phyloP scores from a whole-genome alignment of 1,140 invertebrate species.

The Macrosteles quadrilineatus region DNA sequence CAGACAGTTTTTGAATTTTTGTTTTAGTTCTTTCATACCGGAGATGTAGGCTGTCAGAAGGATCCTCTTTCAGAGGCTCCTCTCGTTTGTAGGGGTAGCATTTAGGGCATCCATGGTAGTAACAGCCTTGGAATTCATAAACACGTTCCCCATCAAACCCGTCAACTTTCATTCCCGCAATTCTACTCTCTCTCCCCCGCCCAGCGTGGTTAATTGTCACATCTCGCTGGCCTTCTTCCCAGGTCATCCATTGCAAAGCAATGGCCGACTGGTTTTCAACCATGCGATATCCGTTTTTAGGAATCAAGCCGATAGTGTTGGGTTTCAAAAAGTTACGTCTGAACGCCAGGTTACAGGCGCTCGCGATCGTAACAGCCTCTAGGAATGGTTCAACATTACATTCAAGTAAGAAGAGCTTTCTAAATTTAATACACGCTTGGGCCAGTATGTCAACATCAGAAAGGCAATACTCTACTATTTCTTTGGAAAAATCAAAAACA shows the following conservation, averaged over 20 bases:
- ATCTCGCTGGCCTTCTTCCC: background rate
- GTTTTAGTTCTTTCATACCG: slow-evolving; percentile 4
- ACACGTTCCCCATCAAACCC: too few species aligned
- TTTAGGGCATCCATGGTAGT: slow-evolving; percentile 8
- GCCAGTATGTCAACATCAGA: too few species aligned
- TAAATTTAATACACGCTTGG: slow-evolving; percentile 33
- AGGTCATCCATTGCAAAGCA: background rate
- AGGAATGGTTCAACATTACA: background rate
- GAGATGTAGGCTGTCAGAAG: background rate
- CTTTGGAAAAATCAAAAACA: slow-evolving; percentile 13
- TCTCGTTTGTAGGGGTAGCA: slow-evolving; percentile 27
- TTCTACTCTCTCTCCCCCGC: background rate
- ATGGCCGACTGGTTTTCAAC: slow-evolving; percentile 5
- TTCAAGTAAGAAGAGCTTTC: background rate
- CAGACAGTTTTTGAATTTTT: background rate
- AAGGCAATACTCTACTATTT: slow-evolving; percentile 27
- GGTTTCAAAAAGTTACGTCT: background rate
- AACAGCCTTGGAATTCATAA: background rate
- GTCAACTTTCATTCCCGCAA: background rate
- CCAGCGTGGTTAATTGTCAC: background rate
- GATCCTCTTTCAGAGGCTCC: slow-evolving; percentile 23
- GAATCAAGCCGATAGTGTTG: too few species aligned
- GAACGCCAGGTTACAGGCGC: slow-evolving; percentile 1
- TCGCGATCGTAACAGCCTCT: background rate
- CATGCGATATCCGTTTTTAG: slow-evolving; percentile 7